Percentiles rank a stretch among this genome's conserved stretches.
phyloP scores from a whole-genome alignment of 2,797 vertebrate species.

The Hafferia zeledoni region DNA sequence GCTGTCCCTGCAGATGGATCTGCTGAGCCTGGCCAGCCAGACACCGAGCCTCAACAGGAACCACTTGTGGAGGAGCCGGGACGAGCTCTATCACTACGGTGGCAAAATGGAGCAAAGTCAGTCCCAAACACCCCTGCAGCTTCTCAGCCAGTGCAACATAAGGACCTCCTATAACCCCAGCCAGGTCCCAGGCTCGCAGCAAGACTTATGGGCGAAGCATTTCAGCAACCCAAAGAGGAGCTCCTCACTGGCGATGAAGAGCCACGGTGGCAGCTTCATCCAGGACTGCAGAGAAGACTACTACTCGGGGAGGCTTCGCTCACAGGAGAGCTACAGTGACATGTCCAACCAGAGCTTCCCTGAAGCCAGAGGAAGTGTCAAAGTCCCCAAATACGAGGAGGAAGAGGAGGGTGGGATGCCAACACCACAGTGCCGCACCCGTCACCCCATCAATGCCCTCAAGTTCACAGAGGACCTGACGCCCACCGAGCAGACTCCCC shows the following conservation, averaged over 20 bases:
- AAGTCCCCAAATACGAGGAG: slow-evolving; percentile 90
- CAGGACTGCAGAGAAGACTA: slow-evolving; percentile 87
- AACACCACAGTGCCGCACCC: slow-evolving; percentile 85
- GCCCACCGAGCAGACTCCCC: slow-evolving; percentile 90
- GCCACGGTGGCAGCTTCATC: slow-evolving; percentile 88
- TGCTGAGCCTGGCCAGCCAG: slow-evolving; percentile 96
- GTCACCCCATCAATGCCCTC: slow-evolving; percentile 93
- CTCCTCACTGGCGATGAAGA: slow-evolving; percentile 86
- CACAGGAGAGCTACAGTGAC: slow-evolving; percentile 91
- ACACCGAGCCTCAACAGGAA: slow-evolving; percentile 92
- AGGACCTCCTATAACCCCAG: slow-evolving; percentile 86
- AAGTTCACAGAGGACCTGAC: slow-evolving; percentile 91
- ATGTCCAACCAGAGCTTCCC: slow-evolving; percentile 87
- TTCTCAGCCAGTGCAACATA: slow-evolving; percentile 95
- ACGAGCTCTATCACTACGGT: slow-evolving; percentile 85
- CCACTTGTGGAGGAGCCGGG: slow-evolving; percentile 89
- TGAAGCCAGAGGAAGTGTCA: slow-evolving; percentile 84
- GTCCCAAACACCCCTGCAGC: slow-evolving; percentile 84
- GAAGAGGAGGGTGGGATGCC: slow-evolving; percentile 84
- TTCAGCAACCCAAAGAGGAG: slow-evolving; percentile 88
- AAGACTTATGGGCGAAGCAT: slow-evolving; percentile 87
- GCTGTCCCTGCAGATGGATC: slow-evolving; percentile 96
- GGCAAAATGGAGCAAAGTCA: slow-evolving; percentile 82
- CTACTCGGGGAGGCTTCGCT: slow-evolving; percentile 86
- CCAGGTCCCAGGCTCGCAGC: slow-evolving; percentile 78